Conservation (phyloP, 2,888 invertebrate species). For the Onthophagus sagittarius region DNA sequence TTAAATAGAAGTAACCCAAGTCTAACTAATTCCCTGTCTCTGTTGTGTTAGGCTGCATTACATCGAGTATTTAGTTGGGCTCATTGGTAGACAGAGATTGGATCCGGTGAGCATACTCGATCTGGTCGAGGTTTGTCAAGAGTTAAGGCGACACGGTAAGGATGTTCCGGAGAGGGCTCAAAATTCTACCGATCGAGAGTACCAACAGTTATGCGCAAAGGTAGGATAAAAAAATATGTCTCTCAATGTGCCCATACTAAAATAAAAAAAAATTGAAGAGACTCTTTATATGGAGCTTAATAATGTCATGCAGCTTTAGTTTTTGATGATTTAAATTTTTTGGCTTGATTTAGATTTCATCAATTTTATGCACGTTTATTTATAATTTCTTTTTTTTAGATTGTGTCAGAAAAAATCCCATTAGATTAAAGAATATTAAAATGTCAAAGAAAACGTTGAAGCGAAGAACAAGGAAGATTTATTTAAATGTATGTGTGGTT, state of each 20-base stretch:
- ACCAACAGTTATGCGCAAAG: slow-evolving; percentile 81
- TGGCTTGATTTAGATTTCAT: slow-evolving; percentile 2
- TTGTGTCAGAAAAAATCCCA: slow-evolving; percentile 70
- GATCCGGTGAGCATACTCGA: slow-evolving; percentile 89
- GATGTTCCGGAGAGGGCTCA: slow-evolving; percentile 77
- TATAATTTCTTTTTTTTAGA: slow-evolving; percentile 53
- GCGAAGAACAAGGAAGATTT: slow-evolving; percentile 6
- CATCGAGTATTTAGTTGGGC: slow-evolving; percentile 89
- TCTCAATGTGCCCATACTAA: slow-evolving; percentile 40
- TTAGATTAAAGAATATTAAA: slow-evolving; percentile 53
- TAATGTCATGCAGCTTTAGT: slow-evolving; percentile 21
- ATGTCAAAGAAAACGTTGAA: neutral
- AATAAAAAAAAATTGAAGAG: neutral
- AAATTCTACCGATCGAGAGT: slow-evolving; percentile 79
- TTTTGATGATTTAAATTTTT: slow-evolving; percentile 1
- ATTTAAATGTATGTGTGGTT: slow-evolving; percentile 10
- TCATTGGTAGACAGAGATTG: slow-evolving; percentile 76
- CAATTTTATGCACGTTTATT: slow-evolving; percentile 13
- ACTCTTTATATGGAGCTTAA: neutral
- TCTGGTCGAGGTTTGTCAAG: slow-evolving; percentile 80
- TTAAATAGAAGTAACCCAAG: slow-evolving; percentile 1
- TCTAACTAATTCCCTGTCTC: slow-evolving; percentile 34
- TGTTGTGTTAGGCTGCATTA: slow-evolving; percentile 75
- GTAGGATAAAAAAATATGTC: slow-evolving; percentile 57
- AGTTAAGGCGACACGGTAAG: slow-evolving; percentile 80